These are phyloP conservation scores for Pharmacophagus antenor DNA, from an alignment of 2,888 invertebrate genomes.

Conservation along the genomic window DNA sequence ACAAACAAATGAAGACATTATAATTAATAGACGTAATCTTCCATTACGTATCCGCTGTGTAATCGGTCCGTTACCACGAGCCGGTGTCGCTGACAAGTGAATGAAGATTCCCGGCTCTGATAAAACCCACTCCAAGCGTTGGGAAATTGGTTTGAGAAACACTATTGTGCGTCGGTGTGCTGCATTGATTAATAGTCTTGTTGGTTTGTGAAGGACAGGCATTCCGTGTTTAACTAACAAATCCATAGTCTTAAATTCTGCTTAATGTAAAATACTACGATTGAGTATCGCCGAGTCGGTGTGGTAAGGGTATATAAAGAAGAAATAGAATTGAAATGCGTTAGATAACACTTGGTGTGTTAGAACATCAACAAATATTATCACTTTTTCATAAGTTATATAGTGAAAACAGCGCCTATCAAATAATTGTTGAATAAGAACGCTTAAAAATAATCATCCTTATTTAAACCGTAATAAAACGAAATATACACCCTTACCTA, in stretches of 20 bases:
- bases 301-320: too few relatives aligned
- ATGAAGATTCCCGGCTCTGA: slow-evolving; percentile 21
- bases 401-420: background rate
- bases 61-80: slow-evolving; percentile 12
- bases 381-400: background rate
- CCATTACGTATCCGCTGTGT: slow-evolving; percentile 7
- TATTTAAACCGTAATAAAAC: background rate
- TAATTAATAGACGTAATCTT: slow-evolving; percentile 9
- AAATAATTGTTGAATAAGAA: background rate
- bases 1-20: background rate
- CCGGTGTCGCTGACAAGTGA: slow-evolving; percentile 19
- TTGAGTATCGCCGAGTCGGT: too few relatives aligned
- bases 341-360: background rate
- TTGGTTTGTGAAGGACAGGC: background rate
- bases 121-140: slow-evolving; percentile 15
- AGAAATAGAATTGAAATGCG: too few relatives aligned
- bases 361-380: background rate
- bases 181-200: slow-evolving; percentile 4
- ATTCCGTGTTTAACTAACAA: background rate
- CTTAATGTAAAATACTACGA: background rate
- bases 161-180: slow-evolving; percentile 18
- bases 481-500: too few relatives aligned
- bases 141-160: slow-evolving; percentile 27
- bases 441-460: background rate
- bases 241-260: background rate